Conservation (phyloP, 2,113 vertebrate genomes). For the Sphaerodactylus townsendi region DNA sequence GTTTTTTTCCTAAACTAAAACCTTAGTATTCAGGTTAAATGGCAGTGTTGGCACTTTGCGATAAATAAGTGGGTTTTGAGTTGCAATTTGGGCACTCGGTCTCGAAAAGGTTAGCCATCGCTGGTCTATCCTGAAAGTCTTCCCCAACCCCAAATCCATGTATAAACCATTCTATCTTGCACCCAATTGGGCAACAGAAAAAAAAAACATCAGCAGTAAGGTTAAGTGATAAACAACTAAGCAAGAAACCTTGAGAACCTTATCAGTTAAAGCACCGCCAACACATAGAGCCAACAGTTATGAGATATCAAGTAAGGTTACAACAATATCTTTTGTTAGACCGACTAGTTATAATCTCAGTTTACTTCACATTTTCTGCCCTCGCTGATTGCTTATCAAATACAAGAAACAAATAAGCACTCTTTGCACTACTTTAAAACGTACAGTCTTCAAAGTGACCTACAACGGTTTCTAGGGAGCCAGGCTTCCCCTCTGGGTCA, state of each 20-base stretch:
- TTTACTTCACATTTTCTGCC: background rate
- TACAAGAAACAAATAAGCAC: fast-evolving
- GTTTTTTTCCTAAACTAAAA: no score
- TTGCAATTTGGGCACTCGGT: no score
- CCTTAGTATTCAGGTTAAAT: no score
- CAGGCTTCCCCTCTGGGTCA: background rate
- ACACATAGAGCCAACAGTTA: background rate
- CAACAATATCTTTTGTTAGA: background rate
- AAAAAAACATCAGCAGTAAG: background rate
- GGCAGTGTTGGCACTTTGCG: no score
- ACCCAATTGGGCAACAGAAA: background rate
- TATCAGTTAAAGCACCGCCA: background rate
- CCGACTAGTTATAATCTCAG: background rate
- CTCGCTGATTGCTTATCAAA: background rate
- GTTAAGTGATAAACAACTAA: background rate
- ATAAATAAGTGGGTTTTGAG: no score
- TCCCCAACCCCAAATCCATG: no score
- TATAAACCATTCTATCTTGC: background rate
- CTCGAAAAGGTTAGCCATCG: no score
- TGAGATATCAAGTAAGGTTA: background rate
- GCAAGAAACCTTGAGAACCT: background rate
- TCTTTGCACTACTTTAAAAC: constrained; percentile 30
- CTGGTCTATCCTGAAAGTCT: no score
- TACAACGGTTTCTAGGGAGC: constrained; percentile 67
- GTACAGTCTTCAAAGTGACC: constrained; percentile 46